phyloP scores from a whole-genome alignment of 2,888 invertebrate species.

The Phlogophora meticulosa region DNA sequence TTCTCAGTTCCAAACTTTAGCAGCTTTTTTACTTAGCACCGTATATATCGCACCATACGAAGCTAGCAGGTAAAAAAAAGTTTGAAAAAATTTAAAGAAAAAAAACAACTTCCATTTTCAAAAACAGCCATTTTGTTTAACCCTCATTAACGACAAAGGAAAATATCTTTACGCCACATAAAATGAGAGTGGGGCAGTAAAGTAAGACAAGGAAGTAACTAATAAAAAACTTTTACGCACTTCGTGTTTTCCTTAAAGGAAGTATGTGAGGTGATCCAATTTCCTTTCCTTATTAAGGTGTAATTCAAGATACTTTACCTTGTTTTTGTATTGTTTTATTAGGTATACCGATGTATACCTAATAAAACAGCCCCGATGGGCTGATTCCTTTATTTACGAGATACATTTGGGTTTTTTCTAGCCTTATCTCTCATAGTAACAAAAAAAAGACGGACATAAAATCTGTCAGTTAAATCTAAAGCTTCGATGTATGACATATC shows the following conservation, averaged over 20 bases:
- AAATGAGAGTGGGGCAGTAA: constrained; percentile 17
- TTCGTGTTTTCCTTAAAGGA: constrained; percentile 19
- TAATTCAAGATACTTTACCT: too few relatives aligned
- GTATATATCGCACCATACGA: neutral
- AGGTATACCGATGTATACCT: too few relatives aligned
- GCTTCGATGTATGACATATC: too few relatives aligned
- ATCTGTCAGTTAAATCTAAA: too few relatives aligned
- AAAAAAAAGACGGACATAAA: too few relatives aligned
- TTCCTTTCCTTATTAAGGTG: constrained; percentile 18
- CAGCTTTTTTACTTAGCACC: too few relatives aligned
- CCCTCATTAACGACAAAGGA: constrained; percentile 7
- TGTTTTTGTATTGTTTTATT: too few relatives aligned
- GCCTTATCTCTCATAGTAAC: too few relatives aligned
- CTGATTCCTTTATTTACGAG: too few relatives aligned
- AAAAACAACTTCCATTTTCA: neutral
- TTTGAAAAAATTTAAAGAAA: neutral
- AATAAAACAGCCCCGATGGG: too few relatives aligned
- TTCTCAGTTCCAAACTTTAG: too few relatives aligned
- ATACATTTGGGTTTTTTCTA: too few relatives aligned
- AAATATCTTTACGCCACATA: constrained; percentile 26
- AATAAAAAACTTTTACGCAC: constrained; percentile 25
- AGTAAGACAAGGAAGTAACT: constrained; percentile 20
- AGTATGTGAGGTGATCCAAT: constrained; percentile 26
- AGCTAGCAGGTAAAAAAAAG: neutral
- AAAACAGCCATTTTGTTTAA: constrained; percentile 6